Base-by-base conservation (phyloP, 2,888 invertebrate genomes). In the Hirtodrosophila alboralis region DNA sequence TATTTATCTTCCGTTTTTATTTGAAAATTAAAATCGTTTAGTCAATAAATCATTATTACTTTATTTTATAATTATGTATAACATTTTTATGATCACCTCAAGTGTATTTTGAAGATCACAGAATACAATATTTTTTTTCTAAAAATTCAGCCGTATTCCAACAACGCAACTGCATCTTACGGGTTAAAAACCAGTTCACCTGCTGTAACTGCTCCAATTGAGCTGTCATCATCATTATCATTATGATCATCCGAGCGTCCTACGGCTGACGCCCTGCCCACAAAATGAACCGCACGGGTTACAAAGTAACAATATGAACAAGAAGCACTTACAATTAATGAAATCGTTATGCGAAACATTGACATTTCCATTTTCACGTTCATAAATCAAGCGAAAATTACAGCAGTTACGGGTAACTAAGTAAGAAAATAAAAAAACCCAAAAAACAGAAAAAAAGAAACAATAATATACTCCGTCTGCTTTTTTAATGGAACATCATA, bases 371-470 rank as follows among this genome's bases (percentile, higher is more conserved):
- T 70, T 72, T 70, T 84, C 63, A 77, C 56, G 74, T 64, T 77
- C 78, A 86, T 85, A 84, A 87, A 86, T 87, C 87, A 87, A 84
- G 78, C 78, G 75, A 84, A 84, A 85, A 86, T 85, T 85, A 78
- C 77, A 74, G 58, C 51, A 54, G 40, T 48, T 49, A 23, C 23
- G 23, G 8, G 23, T 23, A 63, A 70, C 59, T 53, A 52, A 62
- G 38, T 23, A 56, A 48, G 12, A 13, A 37, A 47, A 43, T 12
- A 62, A 41, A 13, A 38, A 12, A 12, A 44, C 47, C 3, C 12
- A 53, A 45, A 37, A 53, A 45, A 36, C 30, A 64, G 53, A 58
- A 63, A 28, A 56, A 40, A n/a, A 28, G 31, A 21, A 37, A 34
- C 34, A 53, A 44, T 21, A 61, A 52, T 44, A 48, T 37, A 64